Conservation (phyloP, 2,797 vertebrate species). For the Melanotaenia parkinsoni region DNA sequence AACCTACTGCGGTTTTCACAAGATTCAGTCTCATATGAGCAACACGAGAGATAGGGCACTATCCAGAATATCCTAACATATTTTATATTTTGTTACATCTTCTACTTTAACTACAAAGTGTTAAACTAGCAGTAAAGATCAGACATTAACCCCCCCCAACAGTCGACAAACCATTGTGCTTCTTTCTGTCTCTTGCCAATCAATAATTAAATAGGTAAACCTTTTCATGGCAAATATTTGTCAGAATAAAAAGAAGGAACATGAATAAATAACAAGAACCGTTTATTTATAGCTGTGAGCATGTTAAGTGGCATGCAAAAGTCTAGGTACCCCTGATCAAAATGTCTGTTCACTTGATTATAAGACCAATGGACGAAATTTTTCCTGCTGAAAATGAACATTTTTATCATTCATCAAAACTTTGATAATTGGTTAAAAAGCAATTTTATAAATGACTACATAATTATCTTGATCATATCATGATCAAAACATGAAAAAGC, state of each 20-base stretch:
- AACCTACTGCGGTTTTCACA: background rate
- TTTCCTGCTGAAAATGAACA: background rate
- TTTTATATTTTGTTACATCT: conserved; percentile 5
- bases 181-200: too few species aligned
- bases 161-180: too few species aligned
- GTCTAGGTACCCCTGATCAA: too few species aligned
- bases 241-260: conserved; percentile 3
- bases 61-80: background rate
- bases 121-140: conserved; percentile 24
- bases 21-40: background rate
- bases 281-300: conserved; percentile 17
- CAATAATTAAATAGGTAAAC: background rate
- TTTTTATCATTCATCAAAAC: background rate
- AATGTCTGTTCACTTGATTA: too few species aligned
- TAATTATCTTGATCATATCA: background rate
- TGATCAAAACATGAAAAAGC: conserved; percentile 18
- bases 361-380: background rate
- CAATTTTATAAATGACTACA: background rate
- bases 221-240: conserved; percentile 17
- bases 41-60: background rate
- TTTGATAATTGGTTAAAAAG: background rate
- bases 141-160: too few species aligned
- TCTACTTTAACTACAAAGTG: conserved; percentile 9
- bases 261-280: conserved; percentile 49
- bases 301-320: background rate